These are phyloP conservation scores for Erithacus rubecula DNA, from an alignment of 2,797 vertebrate genomes.

Conservation along the genomic window DNA sequence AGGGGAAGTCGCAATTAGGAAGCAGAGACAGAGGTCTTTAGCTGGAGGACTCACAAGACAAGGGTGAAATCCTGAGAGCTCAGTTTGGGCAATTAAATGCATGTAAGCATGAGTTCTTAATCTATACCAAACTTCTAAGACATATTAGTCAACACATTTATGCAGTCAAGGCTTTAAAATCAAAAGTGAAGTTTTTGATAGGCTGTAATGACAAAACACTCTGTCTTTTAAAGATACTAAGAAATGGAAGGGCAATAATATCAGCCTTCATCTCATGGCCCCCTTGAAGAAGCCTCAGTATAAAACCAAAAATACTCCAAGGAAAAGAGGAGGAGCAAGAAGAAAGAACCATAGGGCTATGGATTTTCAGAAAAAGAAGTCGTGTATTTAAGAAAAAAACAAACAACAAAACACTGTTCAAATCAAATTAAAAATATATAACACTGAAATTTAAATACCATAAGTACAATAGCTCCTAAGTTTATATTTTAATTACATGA, in stretches of 20 bases:
- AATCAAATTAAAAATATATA: background rate
- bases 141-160: background rate
- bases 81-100: background rate
- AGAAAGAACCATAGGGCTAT: background rate
- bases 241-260: background rate
- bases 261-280: background rate
- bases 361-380: background rate
- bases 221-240: background rate
- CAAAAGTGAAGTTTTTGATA: background rate
- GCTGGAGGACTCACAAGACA: background rate
- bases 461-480: background rate
- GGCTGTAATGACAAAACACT: background rate
- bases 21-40: background rate
- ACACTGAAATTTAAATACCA: background rate
- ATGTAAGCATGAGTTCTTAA: background rate
- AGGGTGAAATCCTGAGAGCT: background rate
- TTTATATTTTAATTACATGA: background rate
- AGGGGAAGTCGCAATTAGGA: background rate
- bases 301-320: background rate
- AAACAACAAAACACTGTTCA: background rate
- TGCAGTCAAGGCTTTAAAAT: background rate
- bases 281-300: background rate
- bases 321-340: background rate
- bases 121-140: background rate
- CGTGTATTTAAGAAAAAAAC: background rate